These are phyloP conservation scores for Agelastica alni DNA, from an alignment of 2,888 invertebrate genomes.

Conservation along the genomic window DNA sequence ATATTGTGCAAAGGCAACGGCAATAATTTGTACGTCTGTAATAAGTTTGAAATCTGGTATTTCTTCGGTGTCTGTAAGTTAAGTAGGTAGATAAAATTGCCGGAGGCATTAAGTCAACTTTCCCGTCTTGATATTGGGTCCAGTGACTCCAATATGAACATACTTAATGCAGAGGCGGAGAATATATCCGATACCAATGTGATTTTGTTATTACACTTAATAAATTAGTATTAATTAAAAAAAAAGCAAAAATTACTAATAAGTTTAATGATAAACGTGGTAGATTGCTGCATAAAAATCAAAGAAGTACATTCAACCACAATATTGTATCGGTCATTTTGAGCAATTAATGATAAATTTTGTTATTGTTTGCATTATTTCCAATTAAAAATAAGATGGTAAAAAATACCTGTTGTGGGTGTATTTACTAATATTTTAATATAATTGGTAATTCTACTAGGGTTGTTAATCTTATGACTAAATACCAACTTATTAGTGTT, in stretches of 20 bases:
- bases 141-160: constrained; percentile 37
- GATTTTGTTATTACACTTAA: not conserved
- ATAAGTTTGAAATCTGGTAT: constrained; percentile 34
- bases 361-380: too few relatives aligned
- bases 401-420: too few relatives aligned
- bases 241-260: not conserved
- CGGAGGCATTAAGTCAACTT: constrained; percentile 39
- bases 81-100: constrained; percentile 40
- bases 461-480: too few relatives aligned
- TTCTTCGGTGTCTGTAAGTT: constrained; percentile 34
- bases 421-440: too few relatives aligned
- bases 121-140: constrained; percentile 42
- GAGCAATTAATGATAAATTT: too few relatives aligned
- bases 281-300: not conserved
- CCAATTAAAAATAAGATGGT: too few relatives aligned
- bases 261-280: not conserved
- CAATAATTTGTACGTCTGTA: constrained; percentile 33
- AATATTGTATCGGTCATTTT: too few relatives aligned
- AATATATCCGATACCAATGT: not conserved
- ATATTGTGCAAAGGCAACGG: constrained; percentile 22
- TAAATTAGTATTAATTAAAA: not conserved
- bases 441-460: too few relatives aligned
- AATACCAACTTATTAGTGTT: too few relatives aligned
- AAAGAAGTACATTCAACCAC: not conserved
- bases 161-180: constrained; percentile 23